Base-by-base conservation (phyloP, 2,888 invertebrate species). In the Myopa tessellatipennis region DNA sequence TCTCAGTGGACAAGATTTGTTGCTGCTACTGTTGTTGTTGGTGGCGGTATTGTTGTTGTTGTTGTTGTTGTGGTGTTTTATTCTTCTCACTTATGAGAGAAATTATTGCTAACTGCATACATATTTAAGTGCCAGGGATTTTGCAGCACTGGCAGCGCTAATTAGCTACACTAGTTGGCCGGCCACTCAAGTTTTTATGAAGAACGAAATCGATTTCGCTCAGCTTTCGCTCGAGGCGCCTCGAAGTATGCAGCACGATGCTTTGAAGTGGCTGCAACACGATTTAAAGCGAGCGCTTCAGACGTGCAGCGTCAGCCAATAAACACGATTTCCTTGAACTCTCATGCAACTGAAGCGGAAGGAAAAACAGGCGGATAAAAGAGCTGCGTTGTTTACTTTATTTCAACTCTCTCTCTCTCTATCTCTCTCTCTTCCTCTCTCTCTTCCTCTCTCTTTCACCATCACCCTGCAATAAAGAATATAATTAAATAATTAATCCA, bases 51-150 rank as follows among this genome's bases (percentile, higher is more conserved):
- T 26, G 45, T 10, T 10, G 45, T 8, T 10, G 6, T 10, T 45
- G 6, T 45, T 45, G 45, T 45, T 45, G 7, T 8, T 8, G 45
- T 45, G 45, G 7, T 45, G 45, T 45, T 45, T 45, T 45, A 45
- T 45, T 45, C 7, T 4, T 26, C 45, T 45, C 10, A 10, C 45
- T 45, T 45, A 45, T 2, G 45, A 45, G 26, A 45, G 45, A 10
- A 45, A 6, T 10, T 10, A 45, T 45, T 45, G 45, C 45, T 45
- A 45, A 45, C 7, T 45, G 45, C 45, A 45, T 45, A 45, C 45
- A 58, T 58, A n/a, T 58, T 58, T 58, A 58, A 63, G 60, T 70
- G 61, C 14, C 70, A 36, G 40, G 34, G 61, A 63, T 61, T 61
- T 76, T 26, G 70, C 58, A 55, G 68, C 61, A 60, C 52, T 60